phyloP scores from a whole-genome alignment of 2,888 invertebrate genomes.

The Spodoptera exigua region DNA sequence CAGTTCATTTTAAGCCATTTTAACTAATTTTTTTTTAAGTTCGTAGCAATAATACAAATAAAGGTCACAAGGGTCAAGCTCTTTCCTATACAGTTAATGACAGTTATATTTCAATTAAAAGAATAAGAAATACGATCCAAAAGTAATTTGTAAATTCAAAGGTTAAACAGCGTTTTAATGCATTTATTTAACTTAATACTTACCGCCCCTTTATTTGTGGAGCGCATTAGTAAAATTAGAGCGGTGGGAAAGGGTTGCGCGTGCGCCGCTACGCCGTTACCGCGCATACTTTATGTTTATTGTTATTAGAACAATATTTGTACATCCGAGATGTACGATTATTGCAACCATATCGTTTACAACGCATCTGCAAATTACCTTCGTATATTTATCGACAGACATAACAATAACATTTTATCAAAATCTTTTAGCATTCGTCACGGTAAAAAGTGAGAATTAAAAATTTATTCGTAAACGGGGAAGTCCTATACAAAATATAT shows the following conservation, averaged over 20 bases:
- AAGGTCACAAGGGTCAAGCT: no score
- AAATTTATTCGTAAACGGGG: constrained; percentile 50
- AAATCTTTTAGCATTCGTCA: constrained; percentile 15
- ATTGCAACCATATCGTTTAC: constrained; percentile 73
- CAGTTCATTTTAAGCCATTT: no score
- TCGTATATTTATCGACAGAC: constrained; percentile 37
- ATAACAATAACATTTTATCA: constrained; percentile 24
- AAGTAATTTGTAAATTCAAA: constrained; percentile 79
- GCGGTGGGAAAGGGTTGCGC: constrained; percentile 87
- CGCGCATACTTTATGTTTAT: constrained; percentile 84
- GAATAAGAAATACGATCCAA: constrained; percentile 54
- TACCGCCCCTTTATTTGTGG: constrained; percentile 79
- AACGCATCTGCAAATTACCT: constrained; percentile 56
- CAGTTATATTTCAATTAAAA: constrained; percentile 14
- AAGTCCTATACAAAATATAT: constrained; percentile 44
- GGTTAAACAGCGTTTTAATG: constrained; percentile 79
- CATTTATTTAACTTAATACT: constrained; percentile 81
- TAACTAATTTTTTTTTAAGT: no score
- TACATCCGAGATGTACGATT: constrained; percentile 84
- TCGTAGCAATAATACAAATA: no score
- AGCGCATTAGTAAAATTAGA: constrained; percentile 88
- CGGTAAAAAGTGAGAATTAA: constrained; percentile 45
- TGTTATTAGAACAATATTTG: constrained; percentile 89
- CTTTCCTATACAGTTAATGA: neutral
- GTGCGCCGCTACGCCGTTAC: constrained; percentile 58